These are phyloP conservation scores for Sciurus vulgaris DNA, from an alignment of 2,797 vertebrate genomes.

Conservation along the genomic window DNA sequence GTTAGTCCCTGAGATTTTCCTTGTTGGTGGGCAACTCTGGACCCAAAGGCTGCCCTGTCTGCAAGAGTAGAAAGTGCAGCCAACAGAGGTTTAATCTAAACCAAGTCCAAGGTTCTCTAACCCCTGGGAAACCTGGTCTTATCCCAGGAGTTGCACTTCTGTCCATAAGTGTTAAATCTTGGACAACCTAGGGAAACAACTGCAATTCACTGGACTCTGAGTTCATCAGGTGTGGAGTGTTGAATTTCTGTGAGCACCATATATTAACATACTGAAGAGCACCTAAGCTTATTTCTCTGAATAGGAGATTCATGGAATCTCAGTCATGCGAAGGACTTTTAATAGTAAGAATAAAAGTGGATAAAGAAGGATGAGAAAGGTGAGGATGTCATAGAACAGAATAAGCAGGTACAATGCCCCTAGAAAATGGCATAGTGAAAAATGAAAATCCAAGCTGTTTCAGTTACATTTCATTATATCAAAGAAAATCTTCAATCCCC, in stretches of 20 bases:
- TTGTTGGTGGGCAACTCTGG: constrained; percentile 68
- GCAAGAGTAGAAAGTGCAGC: constrained; percentile 54
- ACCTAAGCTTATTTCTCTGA: constrained; percentile 85
- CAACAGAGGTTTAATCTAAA: constrained; percentile 83
- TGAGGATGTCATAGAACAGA: constrained; percentile 24
- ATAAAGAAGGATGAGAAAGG: constrained; percentile 76
- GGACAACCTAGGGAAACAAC: constrained; percentile 81
- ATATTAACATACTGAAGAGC: constrained; percentile 87
- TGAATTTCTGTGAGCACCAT: constrained; percentile 85
- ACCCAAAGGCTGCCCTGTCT: constrained; percentile 68
- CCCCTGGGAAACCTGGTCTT: constrained; percentile 79
- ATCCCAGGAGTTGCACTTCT: constrained; percentile 79
- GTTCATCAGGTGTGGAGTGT: constrained; percentile 84
- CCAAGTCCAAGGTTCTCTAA: constrained; percentile 74
- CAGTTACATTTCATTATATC: constrained; percentile 41
- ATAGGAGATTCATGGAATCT: constrained; percentile 85
- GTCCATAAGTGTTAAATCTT: constrained; percentile 84
- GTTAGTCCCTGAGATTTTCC: constrained; percentile 73
- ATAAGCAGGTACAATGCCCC: constrained; percentile 75
- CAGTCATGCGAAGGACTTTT: constrained; percentile 55
- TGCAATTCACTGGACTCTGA: constrained; percentile 80
- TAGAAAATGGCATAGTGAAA: constrained; percentile 79
- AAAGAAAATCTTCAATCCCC: constrained; percentile 41
- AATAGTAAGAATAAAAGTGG: constrained; percentile 83
- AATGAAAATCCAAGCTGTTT: constrained; percentile 83